Evolutionary conservation across 2,113 vertebrate species (phyloP), one percentile per base, ranked within the genome.

Genomic region (Asarcornis scutulata): DNA sequence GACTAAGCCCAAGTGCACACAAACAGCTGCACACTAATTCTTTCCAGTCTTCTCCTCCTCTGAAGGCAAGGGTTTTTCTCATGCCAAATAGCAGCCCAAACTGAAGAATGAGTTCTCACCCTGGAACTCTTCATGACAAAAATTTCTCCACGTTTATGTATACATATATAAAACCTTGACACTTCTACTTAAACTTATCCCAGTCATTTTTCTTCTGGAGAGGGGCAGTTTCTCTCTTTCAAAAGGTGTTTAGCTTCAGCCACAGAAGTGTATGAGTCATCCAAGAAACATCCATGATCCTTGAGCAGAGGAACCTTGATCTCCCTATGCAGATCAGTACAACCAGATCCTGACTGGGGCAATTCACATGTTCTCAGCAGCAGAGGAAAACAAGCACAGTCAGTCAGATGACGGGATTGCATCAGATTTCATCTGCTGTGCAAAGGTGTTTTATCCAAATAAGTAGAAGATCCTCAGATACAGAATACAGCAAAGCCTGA

Each of bases 331-430:
- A 91, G 92, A 93, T 88, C 81, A 88, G 87, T 74, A 92, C 83
- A 82, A 73, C 58, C 8, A 55, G 82, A 83, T 91, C 86, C 88
- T 71, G 71, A 31, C 91, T 84, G 63, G 63, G 64, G 91, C 52
- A 96, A 93, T 90, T 87, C 84, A 91, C 75, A 50, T 86, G 89
- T 53, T 92, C 91, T 62, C 18, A 8, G 83, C 50, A 72, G 52
- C 52, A 32, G 31, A 90, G 82, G 67, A 86, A 97, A 96, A 96
- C 86, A 96, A 85, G 46, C 42, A 75, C 48, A 75, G 34, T 91
- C 69, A 85, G 93, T 95, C 95, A 92, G 93, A 91, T 96, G 89
- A 96, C 14, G 11, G n/a, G 79, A 92, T 93, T 97, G 92, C 96
- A 93, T 89, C 82, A 97, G 90, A 88, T 96, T 94, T 89, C 93